phyloP scores from a whole-genome alignment of 2,797 vertebrate species.

The Acanthurus tractus region DNA sequence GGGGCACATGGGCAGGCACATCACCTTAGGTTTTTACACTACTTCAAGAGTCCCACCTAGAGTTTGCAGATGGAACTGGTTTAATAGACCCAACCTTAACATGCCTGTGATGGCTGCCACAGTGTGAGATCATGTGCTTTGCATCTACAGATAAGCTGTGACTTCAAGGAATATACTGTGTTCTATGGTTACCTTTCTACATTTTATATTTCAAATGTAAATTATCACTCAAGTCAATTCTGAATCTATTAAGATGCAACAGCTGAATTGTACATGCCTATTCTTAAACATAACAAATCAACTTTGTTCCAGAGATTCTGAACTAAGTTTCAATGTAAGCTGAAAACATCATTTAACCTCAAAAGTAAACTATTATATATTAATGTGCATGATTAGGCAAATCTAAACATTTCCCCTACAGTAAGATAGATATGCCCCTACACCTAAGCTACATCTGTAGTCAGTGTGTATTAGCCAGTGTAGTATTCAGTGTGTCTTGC shows the following conservation, averaged over 20 bases:
- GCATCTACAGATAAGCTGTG: background rate
- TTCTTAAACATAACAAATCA: background rate
- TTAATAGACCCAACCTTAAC: background rate
- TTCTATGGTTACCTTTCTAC: too few species aligned
- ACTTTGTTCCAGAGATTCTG: background rate
- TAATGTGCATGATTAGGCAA: background rate
- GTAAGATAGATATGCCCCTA: too few species aligned
- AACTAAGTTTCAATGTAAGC: background rate
- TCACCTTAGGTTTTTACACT: background rate
- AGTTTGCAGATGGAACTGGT: slow-evolving; percentile 2
- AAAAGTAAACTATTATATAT: background rate
- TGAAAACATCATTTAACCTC: background rate
- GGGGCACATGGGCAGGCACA: accelerated
- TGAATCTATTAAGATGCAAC: background rate
- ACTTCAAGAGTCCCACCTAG: slow-evolving; percentile 16
- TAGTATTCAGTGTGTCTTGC: background rate
- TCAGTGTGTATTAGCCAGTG: background rate
- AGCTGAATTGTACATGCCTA: background rate
- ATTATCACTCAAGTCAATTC: background rate
- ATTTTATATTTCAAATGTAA: background rate
- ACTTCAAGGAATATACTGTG: too few species aligned
- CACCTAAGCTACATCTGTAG: too few species aligned
- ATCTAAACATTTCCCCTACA: background rate
- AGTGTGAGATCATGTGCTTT: background rate
- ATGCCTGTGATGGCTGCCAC: background rate